phyloP scores from a whole-genome alignment of 2,797 vertebrate genomes.

The Salmo trutta region DNA sequence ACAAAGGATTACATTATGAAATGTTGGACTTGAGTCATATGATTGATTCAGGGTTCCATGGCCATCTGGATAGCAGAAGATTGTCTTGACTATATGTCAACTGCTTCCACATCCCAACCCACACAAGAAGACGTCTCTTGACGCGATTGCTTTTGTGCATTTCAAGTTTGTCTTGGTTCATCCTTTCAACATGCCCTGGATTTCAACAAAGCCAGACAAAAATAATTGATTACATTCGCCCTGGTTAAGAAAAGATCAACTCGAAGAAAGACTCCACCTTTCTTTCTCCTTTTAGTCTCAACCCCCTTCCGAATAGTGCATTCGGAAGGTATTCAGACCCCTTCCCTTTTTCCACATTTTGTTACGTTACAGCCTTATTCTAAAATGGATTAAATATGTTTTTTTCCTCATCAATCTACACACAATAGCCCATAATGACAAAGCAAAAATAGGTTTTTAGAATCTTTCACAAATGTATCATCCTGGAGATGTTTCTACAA shows the following conservation, averaged over 20 bases:
- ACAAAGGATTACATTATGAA: neutral
- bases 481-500: too few species aligned
- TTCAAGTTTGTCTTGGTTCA: conserved; percentile 2
- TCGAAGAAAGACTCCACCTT: neutral
- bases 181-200: neutral
- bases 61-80: too few species aligned
- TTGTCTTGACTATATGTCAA: neutral
- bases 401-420: too few species aligned
- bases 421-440: too few species aligned
- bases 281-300: neutral
- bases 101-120: neutral
- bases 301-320: neutral
- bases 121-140: neutral
- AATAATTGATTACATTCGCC: neutral
- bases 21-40: neutral
- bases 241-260: neutral
- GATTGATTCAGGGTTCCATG: too few species aligned
- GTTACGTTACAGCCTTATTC: too few species aligned
- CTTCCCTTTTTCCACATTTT: too few species aligned
- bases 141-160: neutral
- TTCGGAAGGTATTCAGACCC: too few species aligned
- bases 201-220: neutral
- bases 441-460: too few species aligned
- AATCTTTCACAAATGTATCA: too few species aligned
- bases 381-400: too few species aligned